These are phyloP conservation scores for Erythrocercus mccallii DNA, from an alignment of 2,113 vertebrate species.

Conservation along the genomic window DNA sequence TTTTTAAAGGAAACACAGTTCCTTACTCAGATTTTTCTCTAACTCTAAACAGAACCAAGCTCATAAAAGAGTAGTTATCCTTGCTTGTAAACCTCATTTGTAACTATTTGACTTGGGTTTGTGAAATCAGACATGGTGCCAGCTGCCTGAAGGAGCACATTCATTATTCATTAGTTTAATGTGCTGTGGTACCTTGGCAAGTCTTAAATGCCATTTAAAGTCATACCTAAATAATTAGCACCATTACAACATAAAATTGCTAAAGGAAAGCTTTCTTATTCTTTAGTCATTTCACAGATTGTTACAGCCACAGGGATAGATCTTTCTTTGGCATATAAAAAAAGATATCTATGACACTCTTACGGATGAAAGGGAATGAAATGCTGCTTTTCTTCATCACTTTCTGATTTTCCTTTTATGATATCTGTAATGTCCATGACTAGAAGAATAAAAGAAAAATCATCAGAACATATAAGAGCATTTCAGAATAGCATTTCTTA, in stretches of 20 bases:
- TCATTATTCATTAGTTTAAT: background rate
- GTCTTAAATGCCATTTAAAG: background rate
- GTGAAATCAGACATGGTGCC: background rate
- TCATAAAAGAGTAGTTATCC: background rate
- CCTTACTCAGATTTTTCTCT: background rate
- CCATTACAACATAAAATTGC: background rate
- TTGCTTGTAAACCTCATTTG: background rate
- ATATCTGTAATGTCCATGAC: constrained; percentile 98
- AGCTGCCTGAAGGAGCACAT: background rate
- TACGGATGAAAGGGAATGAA: constrained; percentile 98
- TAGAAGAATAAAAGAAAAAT: constrained; percentile 53
- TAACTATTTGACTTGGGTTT: background rate
- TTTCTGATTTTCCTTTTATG: constrained; percentile 93
- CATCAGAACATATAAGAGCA: background rate
- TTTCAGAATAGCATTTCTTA: background rate
- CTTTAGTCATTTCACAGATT: background rate
- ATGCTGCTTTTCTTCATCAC: constrained; percentile 95
- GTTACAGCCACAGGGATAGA: background rate
- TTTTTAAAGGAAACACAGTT: background rate
- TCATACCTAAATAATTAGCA: background rate
- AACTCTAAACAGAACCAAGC: background rate
- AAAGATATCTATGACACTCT: constrained; percentile 13
- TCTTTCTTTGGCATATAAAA: background rate
- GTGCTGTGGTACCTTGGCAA: background rate
- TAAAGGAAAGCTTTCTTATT: background rate